These are phyloP conservation scores for Monarcha castaneiventris DNA, from an alignment of 2,113 vertebrate species.

Conservation along the genomic window DNA sequence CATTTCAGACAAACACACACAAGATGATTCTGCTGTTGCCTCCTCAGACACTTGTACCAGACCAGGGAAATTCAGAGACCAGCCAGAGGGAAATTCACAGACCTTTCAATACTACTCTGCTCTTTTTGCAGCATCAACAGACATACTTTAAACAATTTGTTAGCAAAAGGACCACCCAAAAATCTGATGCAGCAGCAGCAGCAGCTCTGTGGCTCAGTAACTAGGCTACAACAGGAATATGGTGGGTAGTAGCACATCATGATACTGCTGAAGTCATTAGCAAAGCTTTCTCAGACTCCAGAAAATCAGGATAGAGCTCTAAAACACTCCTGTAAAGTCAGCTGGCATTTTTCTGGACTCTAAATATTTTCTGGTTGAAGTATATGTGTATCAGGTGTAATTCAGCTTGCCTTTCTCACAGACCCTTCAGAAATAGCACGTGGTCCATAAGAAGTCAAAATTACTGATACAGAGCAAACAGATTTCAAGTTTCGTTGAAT, in stretches of 20 bases:
- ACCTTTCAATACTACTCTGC: background rate
- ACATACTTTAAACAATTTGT: background rate
- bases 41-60: background rate
- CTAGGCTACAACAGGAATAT: background rate
- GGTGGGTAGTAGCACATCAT: background rate
- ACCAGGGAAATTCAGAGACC: background rate
- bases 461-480: background rate
- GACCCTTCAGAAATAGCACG: background rate
- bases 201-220: background rate
- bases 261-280: background rate
- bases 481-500: background rate
- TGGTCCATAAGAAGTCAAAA: background rate
- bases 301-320: background rate
- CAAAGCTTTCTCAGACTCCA: background rate
- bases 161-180: background rate
- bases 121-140: background rate
- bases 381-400: background rate
- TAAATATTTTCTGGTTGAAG: background rate
- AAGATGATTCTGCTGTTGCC: background rate
- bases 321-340: background rate
- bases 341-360: background rate
- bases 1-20: background rate
- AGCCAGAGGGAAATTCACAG: background rate
- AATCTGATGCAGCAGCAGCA: background rate
- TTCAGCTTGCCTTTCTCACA: background rate